A percentile compares a stretch with the other conserved stretches of the same genome.
These are phyloP conservation scores for Allophyes oxyacanthae DNA, from an alignment of 2,888 invertebrate species.

Conservation along the genomic window DNA sequence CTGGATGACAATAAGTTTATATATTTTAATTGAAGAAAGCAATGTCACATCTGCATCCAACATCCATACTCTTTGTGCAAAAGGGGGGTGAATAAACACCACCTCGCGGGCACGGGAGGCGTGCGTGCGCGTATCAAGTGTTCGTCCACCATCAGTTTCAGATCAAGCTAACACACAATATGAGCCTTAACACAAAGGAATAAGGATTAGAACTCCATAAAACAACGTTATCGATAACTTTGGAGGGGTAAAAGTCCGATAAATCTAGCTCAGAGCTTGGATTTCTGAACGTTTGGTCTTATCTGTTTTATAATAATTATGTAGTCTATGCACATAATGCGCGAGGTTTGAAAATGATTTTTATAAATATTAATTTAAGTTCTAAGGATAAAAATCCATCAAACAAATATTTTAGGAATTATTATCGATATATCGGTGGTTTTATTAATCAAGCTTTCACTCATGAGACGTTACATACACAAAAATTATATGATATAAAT, in stretches of 20 bases:
- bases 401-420: no score
- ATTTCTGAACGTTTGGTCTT: slow-evolving; percentile 67
- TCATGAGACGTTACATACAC: no score
- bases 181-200: slow-evolving; percentile 32
- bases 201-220: slow-evolving; percentile 48
- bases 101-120: slow-evolving; percentile 73
- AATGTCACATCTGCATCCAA: slow-evolving; percentile 28
- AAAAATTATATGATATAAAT: no score
- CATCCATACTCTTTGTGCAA: slow-evolving; percentile 61
- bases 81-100: slow-evolving; percentile 80
- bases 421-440: no score
- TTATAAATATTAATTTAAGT: no score
- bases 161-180: slow-evolving; percentile 19
- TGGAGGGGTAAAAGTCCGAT: slow-evolving; percentile 60
- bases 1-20: no score
- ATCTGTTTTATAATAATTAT: slow-evolving; percentile 59
- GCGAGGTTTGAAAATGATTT: not conserved
- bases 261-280: slow-evolving; percentile 73
- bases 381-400: not conserved
- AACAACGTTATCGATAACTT: slow-evolving; percentile 14
- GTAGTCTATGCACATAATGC: slow-evolving; percentile 8
- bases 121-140: slow-evolving; percentile 78
- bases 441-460: no score
- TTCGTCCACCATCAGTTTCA: slow-evolving; percentile 58
- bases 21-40: slow-evolving; percentile 5